These are phyloP conservation scores for Proales similis DNA, from an alignment of 1,140 invertebrate species.

Conservation along the genomic window DNA sequence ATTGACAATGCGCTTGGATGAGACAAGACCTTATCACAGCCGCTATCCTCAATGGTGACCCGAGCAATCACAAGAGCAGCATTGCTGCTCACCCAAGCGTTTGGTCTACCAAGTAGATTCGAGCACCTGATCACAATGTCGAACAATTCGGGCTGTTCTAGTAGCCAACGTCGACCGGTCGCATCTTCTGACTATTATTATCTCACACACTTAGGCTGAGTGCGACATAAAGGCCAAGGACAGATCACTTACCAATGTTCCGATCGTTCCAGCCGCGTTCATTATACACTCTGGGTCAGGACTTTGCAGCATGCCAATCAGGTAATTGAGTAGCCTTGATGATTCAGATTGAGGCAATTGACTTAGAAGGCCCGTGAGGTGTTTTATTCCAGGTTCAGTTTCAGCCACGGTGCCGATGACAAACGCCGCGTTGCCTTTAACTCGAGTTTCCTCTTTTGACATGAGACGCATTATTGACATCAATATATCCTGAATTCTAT, in stretches of 20 bases:
- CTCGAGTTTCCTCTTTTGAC: slow-evolving; percentile 46
- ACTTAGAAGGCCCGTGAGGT: slow-evolving; percentile 45
- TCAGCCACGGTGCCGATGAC: slow-evolving; percentile 52
- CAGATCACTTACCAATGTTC: slow-evolving; percentile 45
- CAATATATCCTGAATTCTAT: slow-evolving; percentile 50
- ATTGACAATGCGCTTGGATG: slow-evolving; percentile 44
- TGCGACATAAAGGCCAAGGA: no score
- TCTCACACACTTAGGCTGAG: no score
- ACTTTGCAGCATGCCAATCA: slow-evolving; percentile 48
- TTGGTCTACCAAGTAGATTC: slow-evolving; percentile 44
- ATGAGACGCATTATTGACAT: slow-evolving; percentile 48
- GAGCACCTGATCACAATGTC: slow-evolving; percentile 44
- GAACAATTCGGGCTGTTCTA: slow-evolving; percentile 45
- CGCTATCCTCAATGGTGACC: slow-evolving; percentile 50
- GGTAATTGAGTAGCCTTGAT: slow-evolving; percentile 44
- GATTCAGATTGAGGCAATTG: slow-evolving; percentile 40
- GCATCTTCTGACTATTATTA: slow-evolving; percentile 46
- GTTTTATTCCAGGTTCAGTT: slow-evolving; percentile 45
- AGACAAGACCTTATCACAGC: slow-evolving; percentile 45
- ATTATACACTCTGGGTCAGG: slow-evolving; percentile 52
- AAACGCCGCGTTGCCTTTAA: slow-evolving; percentile 51
- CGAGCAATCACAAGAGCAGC: slow-evolving; percentile 51
- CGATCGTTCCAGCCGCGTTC: slow-evolving; percentile 54
- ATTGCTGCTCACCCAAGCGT: slow-evolving; percentile 53
- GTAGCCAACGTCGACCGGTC: slow-evolving; percentile 48